These are phyloP conservation scores for Sphecodes monilicornis DNA, from an alignment of 2,888 invertebrate genomes.

Conservation along the genomic window DNA sequence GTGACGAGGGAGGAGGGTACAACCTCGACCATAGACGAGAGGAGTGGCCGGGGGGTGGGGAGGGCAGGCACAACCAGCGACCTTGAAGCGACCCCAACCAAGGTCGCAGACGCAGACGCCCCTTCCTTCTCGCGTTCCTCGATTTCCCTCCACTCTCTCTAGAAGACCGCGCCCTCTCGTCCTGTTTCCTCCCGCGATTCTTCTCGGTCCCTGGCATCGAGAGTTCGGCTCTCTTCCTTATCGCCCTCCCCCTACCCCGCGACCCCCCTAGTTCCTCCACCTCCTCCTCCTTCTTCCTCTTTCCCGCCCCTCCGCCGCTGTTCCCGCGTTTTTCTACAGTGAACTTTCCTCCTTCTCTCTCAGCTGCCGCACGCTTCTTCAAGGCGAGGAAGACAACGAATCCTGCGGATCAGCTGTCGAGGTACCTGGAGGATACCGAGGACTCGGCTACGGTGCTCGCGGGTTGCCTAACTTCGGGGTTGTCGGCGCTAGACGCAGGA, in stretches of 20 bases:
- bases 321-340: background rate
- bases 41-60: conserved; percentile 43
- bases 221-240: conserved; percentile 51
- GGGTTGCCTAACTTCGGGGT: conserved; percentile 1
- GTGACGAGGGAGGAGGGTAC: conserved; percentile 59
- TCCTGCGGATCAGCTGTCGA: background rate
- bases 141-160: conserved; percentile 51
- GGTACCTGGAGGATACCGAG: background rate
- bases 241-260: conserved; percentile 14
- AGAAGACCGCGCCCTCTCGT: conserved; percentile 49
- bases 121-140: conserved; percentile 55
- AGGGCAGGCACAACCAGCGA: conserved; percentile 48
- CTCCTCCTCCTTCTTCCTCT: background rate
- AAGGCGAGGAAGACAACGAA: background rate
- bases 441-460: background rate
- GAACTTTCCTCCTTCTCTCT: conserved; percentile 8
- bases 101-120: conserved; percentile 69
- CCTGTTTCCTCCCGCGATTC: conserved; percentile 24
- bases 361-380: background rate
- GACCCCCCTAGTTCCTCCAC: background rate
- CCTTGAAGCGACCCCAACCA: conserved; percentile 70
- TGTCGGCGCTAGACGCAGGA: background rate
- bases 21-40: conserved; percentile 61
- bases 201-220: conserved; percentile 13
- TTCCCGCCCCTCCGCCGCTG: background rate